phyloP scores from a whole-genome alignment of 1,140 invertebrate species.

The Papilio polyxenes region DNA sequence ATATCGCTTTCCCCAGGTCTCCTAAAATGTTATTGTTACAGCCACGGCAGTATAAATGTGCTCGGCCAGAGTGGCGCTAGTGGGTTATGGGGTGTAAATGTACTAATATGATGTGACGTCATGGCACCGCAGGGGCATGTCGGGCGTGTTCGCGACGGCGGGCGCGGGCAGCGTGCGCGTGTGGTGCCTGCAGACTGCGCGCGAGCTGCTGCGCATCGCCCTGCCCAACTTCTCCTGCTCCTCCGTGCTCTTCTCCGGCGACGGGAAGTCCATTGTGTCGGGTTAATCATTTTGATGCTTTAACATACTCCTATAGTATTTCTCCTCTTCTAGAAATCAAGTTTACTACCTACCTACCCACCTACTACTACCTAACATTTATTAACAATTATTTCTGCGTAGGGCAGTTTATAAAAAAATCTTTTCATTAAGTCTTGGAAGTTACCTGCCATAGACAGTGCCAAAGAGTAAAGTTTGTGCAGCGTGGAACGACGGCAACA shows the following conservation, averaged over 20 bases:
- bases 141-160: constrained; percentile 92
- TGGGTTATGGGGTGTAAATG: neutral
- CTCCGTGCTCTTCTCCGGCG: constrained; percentile 86
- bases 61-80: neutral
- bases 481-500: constrained; percentile 94
- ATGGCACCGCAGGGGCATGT: constrained; percentile 82
- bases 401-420: neutral
- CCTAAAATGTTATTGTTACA: neutral
- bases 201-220: constrained; percentile 90
- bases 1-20: constrained; percentile 91
- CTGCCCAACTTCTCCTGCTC: constrained; percentile 93
- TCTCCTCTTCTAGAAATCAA: neutral
- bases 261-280: constrained; percentile 89
- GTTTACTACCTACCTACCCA: no score
- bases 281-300: constrained; percentile 75
- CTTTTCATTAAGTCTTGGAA: neutral
- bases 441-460: neutral
- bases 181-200: constrained; percentile 88
- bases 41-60: neutral
- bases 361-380: no score
- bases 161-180: constrained; percentile 91
- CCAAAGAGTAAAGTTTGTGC: constrained; percentile 25
- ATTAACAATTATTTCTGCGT: no score
- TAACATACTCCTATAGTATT: neutral
- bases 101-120: neutral